A percentile compares a stretch with the other conserved stretches of the same genome.
Conservation (phyloP, 2,797 vertebrate species). For the Apogon talboti region DNA sequence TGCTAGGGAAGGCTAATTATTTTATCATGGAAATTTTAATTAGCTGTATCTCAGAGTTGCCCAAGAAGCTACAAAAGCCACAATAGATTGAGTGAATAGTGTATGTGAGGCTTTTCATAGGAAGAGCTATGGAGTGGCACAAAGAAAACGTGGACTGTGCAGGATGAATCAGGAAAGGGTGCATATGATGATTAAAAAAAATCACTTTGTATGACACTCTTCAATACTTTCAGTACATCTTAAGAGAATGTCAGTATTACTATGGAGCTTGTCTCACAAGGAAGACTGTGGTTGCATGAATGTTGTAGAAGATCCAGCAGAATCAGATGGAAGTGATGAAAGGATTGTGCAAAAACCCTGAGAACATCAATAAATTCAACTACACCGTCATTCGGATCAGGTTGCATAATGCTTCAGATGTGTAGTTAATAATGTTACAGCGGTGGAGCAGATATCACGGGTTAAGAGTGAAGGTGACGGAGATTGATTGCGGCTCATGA, state of each 20-base stretch:
- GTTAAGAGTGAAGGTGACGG: constrained; percentile 51
- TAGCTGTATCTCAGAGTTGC: constrained; percentile 81
- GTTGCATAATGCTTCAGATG: constrained; percentile 11
- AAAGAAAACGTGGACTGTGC: constrained; percentile 46
- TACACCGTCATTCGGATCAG: constrained; percentile 16
- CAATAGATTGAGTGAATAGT: constrained; percentile 67
- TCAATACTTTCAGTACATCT: constrained; percentile 30
- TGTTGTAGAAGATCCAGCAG: constrained; percentile 40
- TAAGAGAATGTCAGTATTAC: constrained; percentile 41
- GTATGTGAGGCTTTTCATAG: constrained; percentile 63
- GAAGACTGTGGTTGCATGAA: constrained; percentile 21
- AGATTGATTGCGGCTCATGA: constrained; percentile 56
- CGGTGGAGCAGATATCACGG: constrained; percentile 12
- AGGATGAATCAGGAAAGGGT: constrained; percentile 52
- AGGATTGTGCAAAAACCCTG: constrained; percentile 42
- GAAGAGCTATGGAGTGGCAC: constrained; percentile 38
- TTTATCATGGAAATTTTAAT: constrained; percentile 86
- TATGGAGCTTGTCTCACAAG: constrained; percentile 21
- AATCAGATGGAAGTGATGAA: constrained; percentile 50
- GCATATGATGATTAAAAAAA: constrained; percentile 33
- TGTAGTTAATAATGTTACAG: constrained; percentile 33
- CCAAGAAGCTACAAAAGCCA: constrained; percentile 70
- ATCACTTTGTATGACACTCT: constrained; percentile 24
- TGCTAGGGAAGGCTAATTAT: constrained; percentile 83
- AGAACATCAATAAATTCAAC: constrained; percentile 54